These are phyloP conservation scores for Hycleus cichorii DNA, from an alignment of 1,140 invertebrate species.

Conservation along the genomic window DNA sequence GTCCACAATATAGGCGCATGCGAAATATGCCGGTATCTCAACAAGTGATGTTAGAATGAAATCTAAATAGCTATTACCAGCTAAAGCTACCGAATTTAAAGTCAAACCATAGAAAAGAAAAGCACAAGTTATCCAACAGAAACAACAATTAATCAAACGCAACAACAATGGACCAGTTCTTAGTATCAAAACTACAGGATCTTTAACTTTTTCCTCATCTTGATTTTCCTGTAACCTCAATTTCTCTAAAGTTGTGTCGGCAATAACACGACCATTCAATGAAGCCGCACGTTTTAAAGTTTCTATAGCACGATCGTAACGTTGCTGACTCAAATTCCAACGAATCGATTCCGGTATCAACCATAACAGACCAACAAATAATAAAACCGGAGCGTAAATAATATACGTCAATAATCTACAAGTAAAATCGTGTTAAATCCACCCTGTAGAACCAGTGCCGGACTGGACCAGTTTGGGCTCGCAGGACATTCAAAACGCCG, in stretches of 20 bases:
- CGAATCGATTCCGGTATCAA: slow-evolving; percentile 43
- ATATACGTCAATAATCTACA: slow-evolving; percentile 43
- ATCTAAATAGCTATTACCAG: slow-evolving; percentile 59
- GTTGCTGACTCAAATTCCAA: slow-evolving; percentile 42
- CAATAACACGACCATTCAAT: slow-evolving; percentile 53
- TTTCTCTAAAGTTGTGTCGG: slow-evolving; percentile 44
- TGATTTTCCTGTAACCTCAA: background rate
- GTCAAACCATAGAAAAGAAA: slow-evolving; percentile 75
- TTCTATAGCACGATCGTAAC: slow-evolving; percentile 41
- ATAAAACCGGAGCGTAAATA: slow-evolving; percentile 20
- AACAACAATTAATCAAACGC: slow-evolving; percentile 52
- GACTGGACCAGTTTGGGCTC: no score
- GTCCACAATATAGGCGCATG: slow-evolving; percentile 54
- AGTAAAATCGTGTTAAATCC: background rate
- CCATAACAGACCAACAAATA: slow-evolving; percentile 29
- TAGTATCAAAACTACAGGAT: slow-evolving; percentile 45
- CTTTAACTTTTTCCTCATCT: slow-evolving; percentile 24
- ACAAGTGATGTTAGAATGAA: slow-evolving; percentile 60
- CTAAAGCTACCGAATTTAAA: slow-evolving; percentile 66
- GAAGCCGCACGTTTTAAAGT: slow-evolving; percentile 39
- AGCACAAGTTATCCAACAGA: slow-evolving; percentile 59
- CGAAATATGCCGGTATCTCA: slow-evolving; percentile 61
- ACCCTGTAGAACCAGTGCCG: no score
- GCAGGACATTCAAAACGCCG: no score
- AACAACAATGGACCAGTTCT: slow-evolving; percentile 49